phyloP scores from a whole-genome alignment of 2,113 vertebrate species.

The Spizaetus ornatus region DNA sequence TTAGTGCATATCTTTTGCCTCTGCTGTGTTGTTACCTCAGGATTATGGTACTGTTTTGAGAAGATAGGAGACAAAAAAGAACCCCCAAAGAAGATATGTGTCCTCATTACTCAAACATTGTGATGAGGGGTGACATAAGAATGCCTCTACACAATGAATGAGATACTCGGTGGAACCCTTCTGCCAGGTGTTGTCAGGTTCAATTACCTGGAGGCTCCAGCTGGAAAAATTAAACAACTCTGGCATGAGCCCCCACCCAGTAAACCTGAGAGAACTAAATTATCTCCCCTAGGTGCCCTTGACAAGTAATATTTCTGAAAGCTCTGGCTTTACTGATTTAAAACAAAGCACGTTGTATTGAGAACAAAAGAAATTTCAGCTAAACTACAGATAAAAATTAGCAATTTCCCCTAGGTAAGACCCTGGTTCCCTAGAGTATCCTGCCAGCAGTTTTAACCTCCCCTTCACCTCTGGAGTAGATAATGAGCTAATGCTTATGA shows the following conservation, averaged over 20 bases:
- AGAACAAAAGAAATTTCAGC: background rate
- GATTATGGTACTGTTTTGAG: constrained; percentile 14
- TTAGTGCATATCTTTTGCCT: constrained; percentile 36
- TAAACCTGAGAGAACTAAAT: background rate
- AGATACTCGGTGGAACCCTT: background rate
- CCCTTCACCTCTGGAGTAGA: fast-evolving
- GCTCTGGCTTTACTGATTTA: background rate
- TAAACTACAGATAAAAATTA: background rate
- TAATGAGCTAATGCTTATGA: background rate
- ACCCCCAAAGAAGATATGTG: constrained; percentile 9
- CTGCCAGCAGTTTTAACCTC: background rate
- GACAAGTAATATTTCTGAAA: background rate
- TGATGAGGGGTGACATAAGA: constrained; percentile 9
- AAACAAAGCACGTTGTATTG: background rate
- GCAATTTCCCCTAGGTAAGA: background rate
- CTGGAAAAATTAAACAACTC: background rate
- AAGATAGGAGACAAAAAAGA: constrained; percentile 48
- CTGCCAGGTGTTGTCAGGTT: constrained; percentile 7
- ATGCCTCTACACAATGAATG: background rate
- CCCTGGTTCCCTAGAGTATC: background rate
- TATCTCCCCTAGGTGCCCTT: background rate
- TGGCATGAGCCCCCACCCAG: background rate
- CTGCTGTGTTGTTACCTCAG: constrained; percentile 28
- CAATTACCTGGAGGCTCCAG: background rate
- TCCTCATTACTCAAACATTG: background rate